These are phyloP conservation scores for Margaritifera margaritifera DNA, from an alignment of 2,888 invertebrate species.

Conservation along the genomic window DNA sequence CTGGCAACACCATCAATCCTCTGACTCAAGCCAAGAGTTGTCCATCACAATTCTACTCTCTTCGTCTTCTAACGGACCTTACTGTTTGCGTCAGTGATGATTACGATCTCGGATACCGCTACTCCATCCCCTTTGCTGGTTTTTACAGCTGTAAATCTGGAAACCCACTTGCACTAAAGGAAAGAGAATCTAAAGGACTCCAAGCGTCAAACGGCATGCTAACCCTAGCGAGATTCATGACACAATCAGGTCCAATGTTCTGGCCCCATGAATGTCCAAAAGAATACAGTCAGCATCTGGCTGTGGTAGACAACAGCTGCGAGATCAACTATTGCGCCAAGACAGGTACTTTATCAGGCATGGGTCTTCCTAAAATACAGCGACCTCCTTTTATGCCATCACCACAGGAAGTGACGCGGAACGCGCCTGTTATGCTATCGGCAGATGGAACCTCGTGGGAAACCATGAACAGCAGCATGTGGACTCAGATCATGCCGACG, in stretches of 20 bases:
- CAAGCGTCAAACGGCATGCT: no score
- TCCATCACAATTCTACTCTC: constrained; percentile 49
- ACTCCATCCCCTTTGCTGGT: constrained; percentile 59
- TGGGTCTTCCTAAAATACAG: constrained; percentile 45
- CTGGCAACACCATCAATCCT: constrained; percentile 38
- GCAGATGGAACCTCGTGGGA: constrained; percentile 41
- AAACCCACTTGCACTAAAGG: constrained; percentile 44
- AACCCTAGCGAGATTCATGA: constrained; percentile 28
- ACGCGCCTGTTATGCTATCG: constrained; percentile 24
- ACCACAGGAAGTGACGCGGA: constrained; percentile 14
- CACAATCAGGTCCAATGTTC: constrained; percentile 17
- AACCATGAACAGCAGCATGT: constrained; percentile 4
- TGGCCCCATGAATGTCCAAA: constrained; percentile 56
- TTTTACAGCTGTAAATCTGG: constrained; percentile 58
- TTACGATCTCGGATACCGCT: constrained; percentile 44
- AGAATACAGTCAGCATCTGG: constrained; percentile 60
- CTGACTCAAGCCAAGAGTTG: constrained; percentile 47
- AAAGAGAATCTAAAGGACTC: not conserved
- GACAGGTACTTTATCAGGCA: constrained; percentile 45
- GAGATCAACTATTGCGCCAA: constrained; percentile 57
- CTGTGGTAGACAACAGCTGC: constrained; percentile 52
- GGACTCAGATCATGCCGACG: no score
- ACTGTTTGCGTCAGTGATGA: constrained; percentile 62
- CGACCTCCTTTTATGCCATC: constrained; percentile 55
- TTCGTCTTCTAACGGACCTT: constrained; percentile 43